A percentile compares a stretch with the other conserved stretches of the same genome.
phyloP scores from a whole-genome alignment of 2,888 invertebrate genomes.

The Drosophila anomelani region DNA sequence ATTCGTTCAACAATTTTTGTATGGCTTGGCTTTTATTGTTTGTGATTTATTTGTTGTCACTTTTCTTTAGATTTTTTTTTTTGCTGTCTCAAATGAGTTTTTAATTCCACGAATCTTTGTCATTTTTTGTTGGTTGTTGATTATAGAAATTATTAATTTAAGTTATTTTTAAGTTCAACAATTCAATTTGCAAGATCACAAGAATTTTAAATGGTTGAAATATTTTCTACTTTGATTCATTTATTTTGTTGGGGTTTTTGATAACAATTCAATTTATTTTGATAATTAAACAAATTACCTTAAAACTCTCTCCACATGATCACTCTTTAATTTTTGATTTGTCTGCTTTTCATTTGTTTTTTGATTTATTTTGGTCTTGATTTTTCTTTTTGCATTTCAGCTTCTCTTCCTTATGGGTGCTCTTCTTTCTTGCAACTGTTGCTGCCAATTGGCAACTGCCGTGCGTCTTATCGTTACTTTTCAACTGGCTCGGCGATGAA shows the following conservation, averaged over 20 bases:
- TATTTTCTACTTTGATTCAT: not conserved
- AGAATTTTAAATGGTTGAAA: not conserved
- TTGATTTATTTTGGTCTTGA: conserved; percentile 9
- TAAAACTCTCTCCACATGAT: conserved; percentile 4
- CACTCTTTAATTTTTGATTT: conserved; percentile 15
- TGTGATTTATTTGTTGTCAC: conserved; percentile 1
- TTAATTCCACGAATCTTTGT: not conserved
- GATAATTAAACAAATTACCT: not conserved
- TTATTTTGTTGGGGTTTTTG: too few species aligned
- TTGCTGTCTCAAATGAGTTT: not conserved
- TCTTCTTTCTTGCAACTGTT: conserved; percentile 51
- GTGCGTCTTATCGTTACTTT: conserved; percentile 29
- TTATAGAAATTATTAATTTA: not conserved
- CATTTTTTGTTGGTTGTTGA: too few species aligned
- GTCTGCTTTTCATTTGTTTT: conserved; percentile 3
- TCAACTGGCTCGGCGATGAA: conserved; percentile 7
- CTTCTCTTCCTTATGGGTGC: conserved; percentile 13
- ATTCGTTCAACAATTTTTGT: conserved; percentile 1
- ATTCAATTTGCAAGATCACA: not conserved
- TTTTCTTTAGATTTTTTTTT: not conserved
- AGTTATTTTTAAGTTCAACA: not conserved
- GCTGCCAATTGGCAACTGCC: conserved; percentile 63
- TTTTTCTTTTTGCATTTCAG: conserved; percentile 1
- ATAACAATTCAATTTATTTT: not conserved
- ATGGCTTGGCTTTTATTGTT: conserved; percentile 4